Evolutionary conservation across 2,113 vertebrate species (phyloP), one percentile per base, ranked within the genome.

Genomic region (Nothoprocta perdicaria): DNA sequence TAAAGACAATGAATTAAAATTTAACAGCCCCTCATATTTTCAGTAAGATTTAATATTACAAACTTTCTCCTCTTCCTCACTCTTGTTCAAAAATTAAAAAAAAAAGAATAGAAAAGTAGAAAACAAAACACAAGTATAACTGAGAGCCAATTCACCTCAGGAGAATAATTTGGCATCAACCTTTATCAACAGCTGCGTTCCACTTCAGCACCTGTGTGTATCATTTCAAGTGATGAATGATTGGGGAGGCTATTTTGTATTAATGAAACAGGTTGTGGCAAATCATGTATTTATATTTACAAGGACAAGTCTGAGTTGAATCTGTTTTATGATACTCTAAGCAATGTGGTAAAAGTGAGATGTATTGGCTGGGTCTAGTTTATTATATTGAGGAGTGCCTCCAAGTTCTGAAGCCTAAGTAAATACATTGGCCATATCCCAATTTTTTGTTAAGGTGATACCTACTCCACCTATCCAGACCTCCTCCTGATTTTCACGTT

Each of bases 171-270:
- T 96, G 92, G 94, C 95, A 94, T 63, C 77, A 84, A 29, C 14
- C 57, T 83, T 94, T 83, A 86, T 92, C 75, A 2, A 91, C 94
- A 93, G 92, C 89, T 94, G 93, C 82, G 35, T 69, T 87, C 90
- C 86, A 67, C 77, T 77, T 52, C 46, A 89, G 66, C 95, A 96
- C 92, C 92, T 96, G 93, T 93, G 91, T 93, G 81, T 93, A 95
- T 95, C 92, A 91, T 80, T 96, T 80, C 65, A 92, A 88, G 93
- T 90, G 95, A 96, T 95, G 91, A 92, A 84, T 95, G 95, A 96
- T 10, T 84, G 79, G 66, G 24, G 41, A 88, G 84, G 31, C 60
- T 92, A 80, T 33, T 94, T 92, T 63, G 66, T 88, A 79, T 84
- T 88, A 93, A 69, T 53, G 82, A 60, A 73, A 92, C 93, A 96